Conservation (phyloP, 2,113 vertebrate genomes). For the Cercocebus atys region DNA sequence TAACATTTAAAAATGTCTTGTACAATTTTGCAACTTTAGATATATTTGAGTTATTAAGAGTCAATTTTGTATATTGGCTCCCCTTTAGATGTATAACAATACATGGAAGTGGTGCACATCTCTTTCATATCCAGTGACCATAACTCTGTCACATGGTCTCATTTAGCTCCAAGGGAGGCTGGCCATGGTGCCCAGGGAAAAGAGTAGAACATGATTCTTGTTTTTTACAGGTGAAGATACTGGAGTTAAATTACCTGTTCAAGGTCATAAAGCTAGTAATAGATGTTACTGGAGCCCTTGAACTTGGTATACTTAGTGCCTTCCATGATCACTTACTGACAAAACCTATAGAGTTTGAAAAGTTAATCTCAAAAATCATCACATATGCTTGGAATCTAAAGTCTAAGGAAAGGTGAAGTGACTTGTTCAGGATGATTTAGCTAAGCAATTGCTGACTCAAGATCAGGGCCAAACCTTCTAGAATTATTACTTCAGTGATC, state of each 20-base stretch:
- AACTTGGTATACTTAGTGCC: background rate
- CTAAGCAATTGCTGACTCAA: background rate
- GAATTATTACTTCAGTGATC: background rate
- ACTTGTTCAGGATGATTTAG: background rate
- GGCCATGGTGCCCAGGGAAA: background rate
- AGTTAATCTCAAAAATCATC: background rate
- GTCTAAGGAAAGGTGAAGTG: background rate
- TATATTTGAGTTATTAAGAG: background rate
- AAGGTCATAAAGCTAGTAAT: background rate
- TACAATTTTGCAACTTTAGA: constrained; percentile 30
- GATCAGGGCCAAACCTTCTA: background rate
- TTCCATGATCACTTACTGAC: background rate
- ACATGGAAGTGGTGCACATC: background rate
- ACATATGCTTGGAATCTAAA: background rate
- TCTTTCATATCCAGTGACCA: background rate
- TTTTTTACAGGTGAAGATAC: background rate
- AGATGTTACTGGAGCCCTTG: background rate
- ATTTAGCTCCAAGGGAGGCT: background rate
- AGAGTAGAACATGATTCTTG: background rate
- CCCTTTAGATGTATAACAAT: background rate
- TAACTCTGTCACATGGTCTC: background rate
- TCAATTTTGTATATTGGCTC: background rate
- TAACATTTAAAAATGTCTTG: constrained; percentile 29
- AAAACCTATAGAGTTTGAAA: background rate
- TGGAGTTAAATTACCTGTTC: background rate